Conservation (phyloP, 2,888 invertebrate species). For the Drosophila mercatorum region DNA sequence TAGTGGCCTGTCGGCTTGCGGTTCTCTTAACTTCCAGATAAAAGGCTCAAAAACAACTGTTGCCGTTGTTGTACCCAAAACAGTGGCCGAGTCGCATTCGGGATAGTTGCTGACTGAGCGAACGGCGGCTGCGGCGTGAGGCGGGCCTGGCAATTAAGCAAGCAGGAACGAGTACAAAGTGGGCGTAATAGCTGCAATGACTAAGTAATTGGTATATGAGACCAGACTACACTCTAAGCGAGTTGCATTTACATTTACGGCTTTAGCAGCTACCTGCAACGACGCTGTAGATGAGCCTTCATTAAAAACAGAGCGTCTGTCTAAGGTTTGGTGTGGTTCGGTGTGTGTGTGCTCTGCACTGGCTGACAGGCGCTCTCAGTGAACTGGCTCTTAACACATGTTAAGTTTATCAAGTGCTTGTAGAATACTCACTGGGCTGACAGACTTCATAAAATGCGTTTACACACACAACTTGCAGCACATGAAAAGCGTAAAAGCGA, state of each 20-base stretch:
- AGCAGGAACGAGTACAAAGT: slow-evolving; percentile 24
- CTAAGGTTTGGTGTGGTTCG: not conserved
- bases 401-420: slow-evolving; percentile 61
- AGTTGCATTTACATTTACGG: slow-evolving; percentile 27
- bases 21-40: slow-evolving; percentile 23
- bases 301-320: slow-evolving; percentile 65
- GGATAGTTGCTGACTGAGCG: slow-evolving; percentile 26
- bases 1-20: slow-evolving; percentile 15
- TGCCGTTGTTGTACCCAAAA: slow-evolving; percentile 17
- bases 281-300: slow-evolving; percentile 73
- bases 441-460: slow-evolving; percentile 44
- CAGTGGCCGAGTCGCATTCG: slow-evolving; percentile 31
- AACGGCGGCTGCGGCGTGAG: not conserved
- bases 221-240: slow-evolving; percentile 29
- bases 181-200: slow-evolving; percentile 60
- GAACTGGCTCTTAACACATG: slow-evolving; percentile 49
- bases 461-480: slow-evolving; percentile 20
- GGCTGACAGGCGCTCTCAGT: slow-evolving; percentile 23
- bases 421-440: slow-evolving; percentile 37
- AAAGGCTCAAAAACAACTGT: slow-evolving; percentile 26
- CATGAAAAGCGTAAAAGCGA: slow-evolving; percentile 23
- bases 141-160: slow-evolving; percentile 48
- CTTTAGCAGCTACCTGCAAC: slow-evolving; percentile 42
- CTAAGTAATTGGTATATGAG: slow-evolving; percentile 68
- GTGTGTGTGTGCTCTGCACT: not conserved